Percentiles rank a stretch among this genome's conserved stretches.
phyloP scores from a whole-genome alignment of 2,113 vertebrate genomes.

The Gymnobelideus leadbeateri region DNA sequence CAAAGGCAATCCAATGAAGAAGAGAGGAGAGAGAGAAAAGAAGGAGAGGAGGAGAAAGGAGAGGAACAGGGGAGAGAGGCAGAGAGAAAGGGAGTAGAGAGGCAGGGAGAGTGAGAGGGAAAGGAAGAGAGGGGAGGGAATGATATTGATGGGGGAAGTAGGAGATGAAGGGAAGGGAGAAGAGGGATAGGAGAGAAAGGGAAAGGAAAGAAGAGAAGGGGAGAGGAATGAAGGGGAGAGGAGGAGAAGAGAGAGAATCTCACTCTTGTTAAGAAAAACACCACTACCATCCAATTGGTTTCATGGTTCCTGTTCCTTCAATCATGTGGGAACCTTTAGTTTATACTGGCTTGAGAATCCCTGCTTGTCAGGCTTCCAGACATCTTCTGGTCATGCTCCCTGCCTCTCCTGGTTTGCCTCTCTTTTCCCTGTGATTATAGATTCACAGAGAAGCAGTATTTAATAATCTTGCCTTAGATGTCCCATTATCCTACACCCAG shows the following conservation, averaged over 20 bases:
- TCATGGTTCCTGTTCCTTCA: not conserved
- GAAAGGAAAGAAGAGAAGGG: not conserved
- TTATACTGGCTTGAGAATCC: not conserved
- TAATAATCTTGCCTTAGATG: not conserved
- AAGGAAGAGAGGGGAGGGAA: no score
- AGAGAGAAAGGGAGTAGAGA: rapidly evolving
- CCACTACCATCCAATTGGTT: not conserved
- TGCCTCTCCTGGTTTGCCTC: not conserved
- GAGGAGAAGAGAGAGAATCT: not conserved
- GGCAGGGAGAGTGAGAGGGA: no score
- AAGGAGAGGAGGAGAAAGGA: rapidly evolving
- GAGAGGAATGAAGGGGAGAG: not conserved
- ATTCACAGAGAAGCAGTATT: rapidly evolving
- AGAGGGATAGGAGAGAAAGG: not conserved
- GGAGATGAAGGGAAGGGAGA: no score
- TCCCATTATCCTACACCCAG: not conserved
- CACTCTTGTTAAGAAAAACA: not conserved
- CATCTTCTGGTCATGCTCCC: not conserved
- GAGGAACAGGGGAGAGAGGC: not conserved
- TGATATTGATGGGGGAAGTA: no score
- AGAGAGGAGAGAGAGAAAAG: not conserved
- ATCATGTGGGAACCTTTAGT: not conserved
- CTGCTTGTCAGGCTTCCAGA: not conserved
- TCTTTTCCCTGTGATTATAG: not conserved
- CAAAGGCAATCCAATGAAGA: not conserved